A percentile compares a stretch with the other conserved stretches of the same genome.
Evolutionary conservation across 2,888 invertebrate species (phyloP).

Genomic region (Microplitis deprimator): DNA sequence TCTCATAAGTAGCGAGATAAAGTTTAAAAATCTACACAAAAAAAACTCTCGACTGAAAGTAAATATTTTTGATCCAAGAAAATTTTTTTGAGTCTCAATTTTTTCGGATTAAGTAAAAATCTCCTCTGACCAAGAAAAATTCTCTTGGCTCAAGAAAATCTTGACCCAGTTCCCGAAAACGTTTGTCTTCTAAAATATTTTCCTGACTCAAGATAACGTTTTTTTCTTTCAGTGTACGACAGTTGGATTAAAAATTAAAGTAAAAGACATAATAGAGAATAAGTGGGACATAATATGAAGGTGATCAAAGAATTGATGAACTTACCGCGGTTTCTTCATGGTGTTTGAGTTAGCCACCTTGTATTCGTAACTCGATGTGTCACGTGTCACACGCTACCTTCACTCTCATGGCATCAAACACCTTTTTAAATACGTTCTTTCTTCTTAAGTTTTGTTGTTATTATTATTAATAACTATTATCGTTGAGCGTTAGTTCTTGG

Average conservation of each 20-base stretch:
- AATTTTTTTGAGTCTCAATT: too few relatives aligned
- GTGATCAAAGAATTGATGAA: constrained; percentile 34
- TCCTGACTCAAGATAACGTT: too few relatives aligned
- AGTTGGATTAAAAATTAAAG: not conserved
- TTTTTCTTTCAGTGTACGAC: too few relatives aligned
- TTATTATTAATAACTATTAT: not conserved
- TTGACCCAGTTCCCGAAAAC: too few relatives aligned
- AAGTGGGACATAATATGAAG: not conserved
- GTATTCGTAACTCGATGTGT: constrained; percentile 58
- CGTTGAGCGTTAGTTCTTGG: not conserved
- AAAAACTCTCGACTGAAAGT: too few relatives aligned
- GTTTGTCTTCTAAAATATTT: too few relatives aligned
- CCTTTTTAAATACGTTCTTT: not conserved
- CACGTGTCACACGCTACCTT: constrained; percentile 60
- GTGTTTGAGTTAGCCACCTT: constrained; percentile 51
- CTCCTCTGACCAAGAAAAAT: too few relatives aligned
- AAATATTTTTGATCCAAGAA: too few relatives aligned
- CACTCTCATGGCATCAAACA: constrained; percentile 60
- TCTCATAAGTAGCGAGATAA: too few relatives aligned
- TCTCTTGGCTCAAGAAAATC: too few relatives aligned
- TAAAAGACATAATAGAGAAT: not conserved
- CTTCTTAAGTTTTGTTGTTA: not conserved
- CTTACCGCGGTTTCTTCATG: constrained; percentile 67
- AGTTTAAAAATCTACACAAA: too few relatives aligned
- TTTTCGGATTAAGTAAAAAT: too few relatives aligned